Evolutionary conservation across 2,888 invertebrate genomes (phyloP), one percentile per base, ranked within the genome.

Genomic region (Thymelicus sylvestris): DNA sequence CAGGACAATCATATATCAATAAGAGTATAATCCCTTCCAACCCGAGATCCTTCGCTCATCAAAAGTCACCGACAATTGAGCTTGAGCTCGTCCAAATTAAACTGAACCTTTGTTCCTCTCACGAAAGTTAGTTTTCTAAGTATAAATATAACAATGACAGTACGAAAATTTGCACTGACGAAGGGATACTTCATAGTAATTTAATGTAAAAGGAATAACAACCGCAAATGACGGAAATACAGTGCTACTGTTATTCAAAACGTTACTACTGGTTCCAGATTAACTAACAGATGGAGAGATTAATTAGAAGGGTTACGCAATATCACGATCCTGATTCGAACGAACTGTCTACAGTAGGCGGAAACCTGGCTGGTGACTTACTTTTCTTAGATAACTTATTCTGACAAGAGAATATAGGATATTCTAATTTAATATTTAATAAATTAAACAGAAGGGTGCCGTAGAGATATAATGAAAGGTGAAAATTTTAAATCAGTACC

Each of bases 281-380:
- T 63, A 63, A 60, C 47, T 38, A 67, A 68, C 39, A 68, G 62
- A 63, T 63, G 57, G 47, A 64, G 63, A 50, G 68, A 63, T 69
- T 63, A 69, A 69, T 69, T 69, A 64, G 63, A 55, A 31, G 19
- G 19, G 69, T 69, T 69, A 12, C 69, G 15, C 48, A 69, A 69
- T 59, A 10, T 52, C 8, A 52, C 57, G 47, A 39, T 65, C 60
- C 65, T 48, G 65, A 63, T 38, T 44, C 6, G 39, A 19, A 19
- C 48, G 41, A 48, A 44, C 67, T 50, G 65, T 65, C 70, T 65
- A 50, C 60, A 65, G 70, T 50, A 70, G 48, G 64, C 69, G 70
- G 65, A 70, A 65, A 41, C 48, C 10, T 41, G 24, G 41, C 19
- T 52, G 57, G 38, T 48, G 47, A 52, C 52, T 52, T 52, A 52